Conservation (phyloP, 2,888 invertebrate species). For the Zonitis immaculata region DNA sequence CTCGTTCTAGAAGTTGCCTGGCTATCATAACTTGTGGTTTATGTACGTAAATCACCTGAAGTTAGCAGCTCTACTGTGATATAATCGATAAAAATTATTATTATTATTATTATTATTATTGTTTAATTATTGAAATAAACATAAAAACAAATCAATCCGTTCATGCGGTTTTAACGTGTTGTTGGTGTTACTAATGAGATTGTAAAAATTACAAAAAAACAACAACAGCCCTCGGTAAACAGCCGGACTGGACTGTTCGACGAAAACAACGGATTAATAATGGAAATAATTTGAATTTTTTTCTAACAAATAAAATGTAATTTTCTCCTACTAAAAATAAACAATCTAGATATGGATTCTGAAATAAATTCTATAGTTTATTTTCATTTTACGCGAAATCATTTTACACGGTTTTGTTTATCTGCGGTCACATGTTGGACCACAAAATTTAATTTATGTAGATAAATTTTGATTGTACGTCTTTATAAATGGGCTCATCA, state of each 20-base stretch:
- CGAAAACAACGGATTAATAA: neutral
- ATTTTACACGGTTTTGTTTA: too few relatives aligned
- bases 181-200: neutral
- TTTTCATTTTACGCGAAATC: too few relatives aligned
- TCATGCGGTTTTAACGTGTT: neutral
- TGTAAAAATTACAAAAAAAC: neutral
- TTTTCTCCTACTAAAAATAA: too few relatives aligned
- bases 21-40: conserved; percentile 28
- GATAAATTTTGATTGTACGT: too few relatives aligned
- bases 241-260: neutral
- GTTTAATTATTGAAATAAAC: neutral
- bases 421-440: too few relatives aligned
- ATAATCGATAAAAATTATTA: neutral
- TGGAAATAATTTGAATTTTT: neutral
- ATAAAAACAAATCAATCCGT: neutral
- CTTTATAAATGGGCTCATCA: too few relatives aligned
- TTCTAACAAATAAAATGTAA: neutral
- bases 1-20: conserved; percentile 24
- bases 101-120: neutral
- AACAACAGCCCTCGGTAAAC: neutral
- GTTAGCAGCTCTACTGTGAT: neutral
- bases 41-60: conserved; percentile 15
- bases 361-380: too few relatives aligned
- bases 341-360: neutral
- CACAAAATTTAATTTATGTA: too few relatives aligned